phyloP scores from a whole-genome alignment of 2,113 vertebrate species.

The Semnornis frantzii region DNA sequence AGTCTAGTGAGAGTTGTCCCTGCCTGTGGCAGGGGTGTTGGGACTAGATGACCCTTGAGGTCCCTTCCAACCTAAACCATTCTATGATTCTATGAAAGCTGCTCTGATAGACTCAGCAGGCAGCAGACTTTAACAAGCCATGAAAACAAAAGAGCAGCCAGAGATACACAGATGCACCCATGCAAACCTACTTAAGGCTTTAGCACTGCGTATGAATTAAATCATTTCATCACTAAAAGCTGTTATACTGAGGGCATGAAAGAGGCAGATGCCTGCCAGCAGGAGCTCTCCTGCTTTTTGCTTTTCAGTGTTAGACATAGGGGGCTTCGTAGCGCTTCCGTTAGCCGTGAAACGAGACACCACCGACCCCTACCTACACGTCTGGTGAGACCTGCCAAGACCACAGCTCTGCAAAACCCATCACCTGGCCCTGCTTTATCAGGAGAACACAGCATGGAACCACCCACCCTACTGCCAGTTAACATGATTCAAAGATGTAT shows the following conservation, averaged over 20 bases:
- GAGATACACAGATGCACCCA: not conserved
- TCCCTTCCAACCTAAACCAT: too few species aligned
- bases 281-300: not conserved
- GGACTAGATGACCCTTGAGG: too few species aligned
- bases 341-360: not conserved
- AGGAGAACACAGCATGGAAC: not conserved
- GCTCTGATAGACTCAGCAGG: not conserved
- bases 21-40: too few species aligned
- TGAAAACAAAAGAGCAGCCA: not conserved
- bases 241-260: not conserved
- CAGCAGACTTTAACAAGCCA: not conserved
- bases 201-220: rapidly evolving
- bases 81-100: not conserved
- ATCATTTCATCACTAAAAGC: not conserved
- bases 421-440: not conserved
- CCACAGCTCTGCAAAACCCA: not conserved
- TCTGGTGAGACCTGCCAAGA: not conserved
- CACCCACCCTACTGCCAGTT: not conserved
- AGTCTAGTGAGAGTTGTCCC: too few species aligned
- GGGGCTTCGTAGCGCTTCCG: not conserved
- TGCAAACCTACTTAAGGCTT: not conserved
- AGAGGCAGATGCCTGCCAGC: rapidly evolving
- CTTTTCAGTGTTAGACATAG: not conserved
- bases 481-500: not conserved
- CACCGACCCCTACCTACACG: not conserved